Conservation (phyloP, 2,888 invertebrate genomes). For the Tipula helvola region DNA sequence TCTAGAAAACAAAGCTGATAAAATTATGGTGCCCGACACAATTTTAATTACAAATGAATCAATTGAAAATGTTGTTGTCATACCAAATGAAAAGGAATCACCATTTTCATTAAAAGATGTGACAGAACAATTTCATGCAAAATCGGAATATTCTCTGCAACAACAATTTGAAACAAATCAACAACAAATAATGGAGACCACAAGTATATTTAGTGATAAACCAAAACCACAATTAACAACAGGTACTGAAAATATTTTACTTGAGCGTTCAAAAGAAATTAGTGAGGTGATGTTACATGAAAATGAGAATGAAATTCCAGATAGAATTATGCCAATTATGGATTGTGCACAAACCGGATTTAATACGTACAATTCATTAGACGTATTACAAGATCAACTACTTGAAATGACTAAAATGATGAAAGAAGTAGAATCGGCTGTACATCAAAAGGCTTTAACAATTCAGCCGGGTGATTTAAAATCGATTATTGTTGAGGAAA, state of each 20-base stretch:
- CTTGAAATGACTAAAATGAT: conserved; percentile 24
- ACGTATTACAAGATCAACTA: conserved; percentile 31
- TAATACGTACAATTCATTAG: conserved; percentile 23
- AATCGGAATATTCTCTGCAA: conserved; percentile 42
- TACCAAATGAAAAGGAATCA: conserved; percentile 55
- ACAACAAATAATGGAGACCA: conserved; percentile 42
- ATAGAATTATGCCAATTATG: conserved; percentile 14
- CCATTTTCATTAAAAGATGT: conserved; percentile 37
- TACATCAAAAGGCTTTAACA: conserved; percentile 17
- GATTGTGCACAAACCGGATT: conserved; percentile 19
- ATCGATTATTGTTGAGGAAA: conserved; percentile 42
- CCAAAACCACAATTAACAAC: conserved; percentile 43
- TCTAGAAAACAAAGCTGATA: conserved; percentile 33
- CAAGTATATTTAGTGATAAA: conserved; percentile 39
- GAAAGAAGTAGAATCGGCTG: background rate
- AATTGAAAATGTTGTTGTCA: conserved; percentile 34
- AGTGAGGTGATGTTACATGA: conserved; percentile 50
- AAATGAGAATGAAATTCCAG: conserved; percentile 38
- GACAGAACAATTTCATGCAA: conserved; percentile 30
- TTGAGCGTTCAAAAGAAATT: conserved; percentile 42
- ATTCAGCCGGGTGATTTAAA: conserved; percentile 36
- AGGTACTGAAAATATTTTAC: conserved; percentile 35
- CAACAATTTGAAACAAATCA: conserved; percentile 50
- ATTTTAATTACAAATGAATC: conserved; percentile 46
- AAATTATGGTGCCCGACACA: conserved; percentile 39